Conservation (phyloP, 1,140 invertebrate genomes). For the Acromyrmex echinatior region DNA sequence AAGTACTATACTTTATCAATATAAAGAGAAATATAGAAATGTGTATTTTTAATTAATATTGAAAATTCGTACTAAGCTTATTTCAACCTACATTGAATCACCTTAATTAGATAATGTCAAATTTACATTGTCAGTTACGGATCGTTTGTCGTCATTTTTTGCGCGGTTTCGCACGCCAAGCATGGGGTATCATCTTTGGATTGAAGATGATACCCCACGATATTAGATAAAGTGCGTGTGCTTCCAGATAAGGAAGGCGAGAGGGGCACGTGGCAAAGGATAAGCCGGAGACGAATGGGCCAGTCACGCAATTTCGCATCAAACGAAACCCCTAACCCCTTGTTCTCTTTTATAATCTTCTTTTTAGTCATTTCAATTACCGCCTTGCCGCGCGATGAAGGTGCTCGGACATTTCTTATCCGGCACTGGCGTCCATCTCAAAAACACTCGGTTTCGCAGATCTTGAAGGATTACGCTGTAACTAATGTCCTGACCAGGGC, state of each 20-base stretch:
- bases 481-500: constrained; percentile 57
- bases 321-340: constrained; percentile 34
- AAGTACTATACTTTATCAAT: not conserved
- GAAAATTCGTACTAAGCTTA: not conserved
- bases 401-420: constrained; percentile 67
- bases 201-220: constrained; percentile 70
- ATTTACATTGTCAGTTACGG: not conserved
- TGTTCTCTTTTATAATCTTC: constrained; percentile 9
- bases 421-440: constrained; percentile 47
- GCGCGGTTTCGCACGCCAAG: constrained; percentile 41
- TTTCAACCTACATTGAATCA: constrained; percentile 5
- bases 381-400: constrained; percentile 33
- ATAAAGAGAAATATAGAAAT: not conserved
- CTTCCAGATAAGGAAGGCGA: constrained; percentile 71
- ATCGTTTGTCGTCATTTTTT: constrained; percentile 22
- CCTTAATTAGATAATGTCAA: not conserved
- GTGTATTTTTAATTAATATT: not conserved
- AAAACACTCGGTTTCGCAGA: constrained; percentile 63
- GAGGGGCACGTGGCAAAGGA: constrained; percentile 69
- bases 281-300: constrained; percentile 76
- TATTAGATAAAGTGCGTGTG: constrained; percentile 75
- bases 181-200: constrained; percentile 32
- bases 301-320: constrained; percentile 76
- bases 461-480: constrained; percentile 69
- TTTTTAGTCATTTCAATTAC: not conserved